Percentiles rank a stretch among this genome's conserved stretches.
Evolutionary conservation across 2,797 vertebrate species (phyloP).

Genomic region (Sebastes miniatus): DNA sequence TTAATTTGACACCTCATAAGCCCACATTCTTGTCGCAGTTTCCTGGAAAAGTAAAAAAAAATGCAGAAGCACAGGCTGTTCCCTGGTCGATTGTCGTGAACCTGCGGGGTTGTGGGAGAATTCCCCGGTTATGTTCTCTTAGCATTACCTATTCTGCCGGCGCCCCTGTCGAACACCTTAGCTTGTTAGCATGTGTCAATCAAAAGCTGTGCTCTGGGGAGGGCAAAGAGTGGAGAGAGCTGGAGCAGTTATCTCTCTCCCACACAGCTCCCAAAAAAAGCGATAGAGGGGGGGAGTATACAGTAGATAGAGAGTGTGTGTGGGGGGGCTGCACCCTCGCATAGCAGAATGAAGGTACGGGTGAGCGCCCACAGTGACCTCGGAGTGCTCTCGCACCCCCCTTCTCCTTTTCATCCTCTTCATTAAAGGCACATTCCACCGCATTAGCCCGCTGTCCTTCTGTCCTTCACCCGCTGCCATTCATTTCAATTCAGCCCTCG

Average conservation of each 20-base stretch:
- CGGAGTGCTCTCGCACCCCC: background rate
- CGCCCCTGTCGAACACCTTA: constrained; percentile 63
- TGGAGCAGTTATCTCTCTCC: constrained; percentile 57
- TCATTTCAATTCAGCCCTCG: constrained; percentile 67
- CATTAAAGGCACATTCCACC: constrained; percentile 74
- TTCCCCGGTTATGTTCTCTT: constrained; percentile 64
- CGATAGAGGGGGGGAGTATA: background rate
- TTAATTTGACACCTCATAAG: constrained; percentile 52
- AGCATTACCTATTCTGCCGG: constrained; percentile 63
- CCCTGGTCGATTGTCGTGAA: constrained; percentile 41
- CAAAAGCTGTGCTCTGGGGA: constrained; percentile 62
- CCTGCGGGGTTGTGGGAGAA: constrained; percentile 39
- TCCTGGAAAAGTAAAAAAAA: background rate
- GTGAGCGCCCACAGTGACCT: constrained; percentile 46
- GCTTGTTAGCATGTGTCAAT: constrained; percentile 83
- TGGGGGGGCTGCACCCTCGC: background rate
- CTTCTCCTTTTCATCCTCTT: constrained; percentile 51
- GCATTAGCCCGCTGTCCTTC: constrained; percentile 50
- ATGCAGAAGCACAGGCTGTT: constrained; percentile 8
- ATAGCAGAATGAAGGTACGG: background rate
- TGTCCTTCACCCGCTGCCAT: constrained; percentile 71
- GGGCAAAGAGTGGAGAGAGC: constrained; percentile 59
- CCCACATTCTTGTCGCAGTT: constrained; percentile 28
- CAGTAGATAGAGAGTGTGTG: background rate
- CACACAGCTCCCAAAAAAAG: constrained; percentile 43